These are phyloP conservation scores for Eurytoma adleriae DNA, from an alignment of 2,888 invertebrate genomes.

Conservation along the genomic window DNA sequence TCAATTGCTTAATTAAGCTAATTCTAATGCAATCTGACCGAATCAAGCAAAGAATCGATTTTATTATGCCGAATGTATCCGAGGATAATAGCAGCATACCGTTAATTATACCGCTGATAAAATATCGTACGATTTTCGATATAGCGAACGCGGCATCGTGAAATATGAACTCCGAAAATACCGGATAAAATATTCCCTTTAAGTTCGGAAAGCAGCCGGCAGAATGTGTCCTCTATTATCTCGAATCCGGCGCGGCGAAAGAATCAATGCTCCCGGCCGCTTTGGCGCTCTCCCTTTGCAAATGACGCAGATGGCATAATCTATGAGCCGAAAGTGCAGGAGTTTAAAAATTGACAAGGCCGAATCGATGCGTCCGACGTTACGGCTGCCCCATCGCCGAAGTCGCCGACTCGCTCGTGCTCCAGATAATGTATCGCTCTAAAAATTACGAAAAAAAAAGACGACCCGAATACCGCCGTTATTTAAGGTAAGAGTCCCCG, in stretches of 20 bases:
- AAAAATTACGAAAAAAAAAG: background rate
- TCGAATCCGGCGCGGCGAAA: background rate
- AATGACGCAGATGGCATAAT: conserved; percentile 31
- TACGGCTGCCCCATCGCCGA: background rate
- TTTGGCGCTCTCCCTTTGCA: background rate
- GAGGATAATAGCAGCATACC: background rate
- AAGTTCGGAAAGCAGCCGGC: background rate
- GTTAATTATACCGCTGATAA: background rate
- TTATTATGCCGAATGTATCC: background rate
- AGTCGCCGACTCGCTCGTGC: too few species aligned
- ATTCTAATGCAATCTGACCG: background rate
- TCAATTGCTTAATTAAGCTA: background rate
- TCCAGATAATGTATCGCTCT: too few species aligned
- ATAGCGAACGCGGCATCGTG: background rate
- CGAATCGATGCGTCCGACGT: background rate
- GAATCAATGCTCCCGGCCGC: background rate
- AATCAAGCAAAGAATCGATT: conserved; percentile 10
- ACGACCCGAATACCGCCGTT: background rate
- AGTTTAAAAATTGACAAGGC: conserved; percentile 22
- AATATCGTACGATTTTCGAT: background rate
- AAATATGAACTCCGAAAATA: too few species aligned
- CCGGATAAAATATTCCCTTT: conserved; percentile 2
- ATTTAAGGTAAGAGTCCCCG: too few species aligned
- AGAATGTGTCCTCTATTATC: background rate
- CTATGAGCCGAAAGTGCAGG: conserved; percentile 30